Evolutionary conservation across 2,797 vertebrate genomes (phyloP), one percentile per base, ranked within the genome.

Genomic region (Gymnothorax javanicus): DNA sequence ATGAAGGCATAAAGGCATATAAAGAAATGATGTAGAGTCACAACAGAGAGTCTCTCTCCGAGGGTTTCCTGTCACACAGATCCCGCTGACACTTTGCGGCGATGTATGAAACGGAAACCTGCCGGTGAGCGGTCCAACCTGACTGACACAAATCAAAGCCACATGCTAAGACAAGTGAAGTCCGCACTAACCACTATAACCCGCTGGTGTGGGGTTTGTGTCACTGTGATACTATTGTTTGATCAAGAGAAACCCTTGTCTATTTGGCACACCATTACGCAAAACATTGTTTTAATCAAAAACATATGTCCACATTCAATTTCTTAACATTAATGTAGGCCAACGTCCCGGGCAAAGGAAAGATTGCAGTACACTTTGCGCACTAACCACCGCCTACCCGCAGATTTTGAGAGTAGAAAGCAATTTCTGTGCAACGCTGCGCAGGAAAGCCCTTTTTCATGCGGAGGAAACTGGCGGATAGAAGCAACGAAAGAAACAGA

Each of bases 391-490:
- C 6, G 52, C 56, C 52, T 56, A 58, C 62, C 54, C 52, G 33
- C 91, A 93, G 85, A 56, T 52, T 88, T 87, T 88, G 50, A 89
- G 88, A 89, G 92, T 27, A 87, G 64, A 83, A 86, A 90, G 86
- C 91, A 43, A 89, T 91, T 91, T 92, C 90, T 60, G n/a, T 56
- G 58, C 84, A 67, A 89, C 89, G 71, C 92, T 92, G 91, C 92
- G 86, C 87, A 87, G 88, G 89, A 89, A 89, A 91, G 56, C 85
- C 88, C 84, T 84, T 56, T 87, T 83, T 85, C 90, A 90, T 89
- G 93, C 69, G 15, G 88, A 95, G 91, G 94, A 89, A 94, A 91
- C 92, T 95, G 94, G 94, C 95, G 95, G 92, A 93, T 95, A 94
- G 91, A 94, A 93, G 91, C 88, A 87, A 85, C 91, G 92, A 91